Conservation (phyloP, 2,113 vertebrate genomes). For the Equus przewalskii region DNA sequence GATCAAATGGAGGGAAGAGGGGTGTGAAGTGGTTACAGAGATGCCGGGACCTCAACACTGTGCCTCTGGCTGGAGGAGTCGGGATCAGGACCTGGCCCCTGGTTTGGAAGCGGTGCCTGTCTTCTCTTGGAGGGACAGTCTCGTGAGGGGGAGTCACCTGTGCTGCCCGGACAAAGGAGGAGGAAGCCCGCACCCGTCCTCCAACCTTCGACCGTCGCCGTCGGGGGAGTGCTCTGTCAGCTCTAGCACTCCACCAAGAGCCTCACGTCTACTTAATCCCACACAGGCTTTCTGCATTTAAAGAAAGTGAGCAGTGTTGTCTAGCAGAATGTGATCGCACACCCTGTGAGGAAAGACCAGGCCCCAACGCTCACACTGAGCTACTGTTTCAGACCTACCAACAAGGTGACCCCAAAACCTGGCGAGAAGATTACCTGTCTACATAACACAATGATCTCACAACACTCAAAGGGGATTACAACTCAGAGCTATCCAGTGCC, state of each 20-base stretch:
- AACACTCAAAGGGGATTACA: background rate
- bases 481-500: background rate
- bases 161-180: background rate
- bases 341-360: background rate
- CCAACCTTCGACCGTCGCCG: background rate
- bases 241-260: background rate
- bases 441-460: background rate
- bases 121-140: background rate
- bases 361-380: background rate
- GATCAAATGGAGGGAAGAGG: background rate
- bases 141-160: background rate
- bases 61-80: background rate
- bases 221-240: background rate
- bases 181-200: conserved; percentile 62
- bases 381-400: background rate
- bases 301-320: background rate
- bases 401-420: background rate
- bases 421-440: background rate
- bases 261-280: background rate
- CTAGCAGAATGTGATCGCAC: background rate
- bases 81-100: background rate
- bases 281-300: background rate
- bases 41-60: rapidly evolving
- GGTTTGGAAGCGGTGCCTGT: background rate
- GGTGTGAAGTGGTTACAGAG: rapidly evolving